Percentiles rank a stretch among this genome's conserved stretches.
These are phyloP conservation scores for Eudiplozoon nipponicum DNA, from an alignment of 2,888 invertebrate species.

Conservation along the genomic window DNA sequence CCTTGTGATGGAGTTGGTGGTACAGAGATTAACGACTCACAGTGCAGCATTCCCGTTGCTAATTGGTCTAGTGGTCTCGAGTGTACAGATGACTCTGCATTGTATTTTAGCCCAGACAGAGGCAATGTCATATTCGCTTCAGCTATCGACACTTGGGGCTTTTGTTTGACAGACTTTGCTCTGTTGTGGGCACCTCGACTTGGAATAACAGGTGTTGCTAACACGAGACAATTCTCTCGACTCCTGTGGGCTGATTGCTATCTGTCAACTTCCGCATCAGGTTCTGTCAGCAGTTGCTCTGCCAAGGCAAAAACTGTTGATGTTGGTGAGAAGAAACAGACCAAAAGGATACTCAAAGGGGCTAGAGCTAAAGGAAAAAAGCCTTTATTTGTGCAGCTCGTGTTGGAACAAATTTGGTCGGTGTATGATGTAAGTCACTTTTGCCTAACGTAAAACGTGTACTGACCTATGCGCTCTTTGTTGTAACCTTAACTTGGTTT, in stretches of 20 bases:
- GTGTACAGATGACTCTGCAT: too few relatives aligned
- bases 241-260: conserved; percentile 80
- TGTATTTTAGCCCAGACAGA: conserved; percentile 62
- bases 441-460: too few relatives aligned
- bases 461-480: too few relatives aligned
- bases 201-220: too few relatives aligned
- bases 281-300: neutral
- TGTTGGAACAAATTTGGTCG: conserved; percentile 59
- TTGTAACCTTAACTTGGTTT: too few relatives aligned
- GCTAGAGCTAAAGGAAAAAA: conserved; percentile 45
- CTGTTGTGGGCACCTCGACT: conserved; percentile 41
- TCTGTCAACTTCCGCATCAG: conserved; percentile 28
- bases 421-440: conserved; percentile 46
- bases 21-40: too few relatives aligned
- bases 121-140: conserved; percentile 86
- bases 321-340: neutral
- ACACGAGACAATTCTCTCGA: conserved; percentile 39
- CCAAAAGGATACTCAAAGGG: conserved; percentile 16
- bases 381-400: conserved; percentile 59
- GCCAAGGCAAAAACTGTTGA: neutral
- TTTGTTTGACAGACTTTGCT: conserved; percentile 38
- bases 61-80: neutral
- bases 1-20: too few relatives aligned
- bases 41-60: too few relatives aligned
- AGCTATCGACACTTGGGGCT: conserved; percentile 75